These are phyloP conservation scores for Laothoe populi DNA, from an alignment of 2,888 invertebrate genomes.

Conservation along the genomic window DNA sequence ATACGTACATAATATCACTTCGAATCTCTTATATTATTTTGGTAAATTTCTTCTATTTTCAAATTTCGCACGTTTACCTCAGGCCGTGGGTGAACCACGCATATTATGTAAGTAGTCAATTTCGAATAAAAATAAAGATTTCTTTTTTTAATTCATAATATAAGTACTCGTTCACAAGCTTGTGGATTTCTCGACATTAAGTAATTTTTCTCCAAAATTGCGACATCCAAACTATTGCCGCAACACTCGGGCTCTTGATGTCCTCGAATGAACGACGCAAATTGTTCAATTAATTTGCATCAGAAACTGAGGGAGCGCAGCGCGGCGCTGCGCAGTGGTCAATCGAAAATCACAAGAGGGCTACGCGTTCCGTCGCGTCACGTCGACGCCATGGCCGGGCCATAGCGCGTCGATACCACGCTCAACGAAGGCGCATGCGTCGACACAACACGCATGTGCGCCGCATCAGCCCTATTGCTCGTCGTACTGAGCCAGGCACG, in stretches of 20 bases:
- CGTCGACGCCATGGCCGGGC: conserved; percentile 56
- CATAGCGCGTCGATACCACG: conserved; percentile 60
- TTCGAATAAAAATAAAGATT: no score
- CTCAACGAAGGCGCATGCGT: conserved; percentile 65
- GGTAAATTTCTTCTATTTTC: no score
- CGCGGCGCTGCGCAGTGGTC: conserved; percentile 6
- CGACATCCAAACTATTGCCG: conserved; percentile 9
- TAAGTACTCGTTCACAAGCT: background rate
- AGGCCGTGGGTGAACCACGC: no score
- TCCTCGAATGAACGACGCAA: conserved; percentile 46
- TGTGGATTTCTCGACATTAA: background rate
- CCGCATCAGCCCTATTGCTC: conserved; percentile 39
- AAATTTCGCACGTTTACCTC: no score
- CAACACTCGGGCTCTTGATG: conserved; percentile 46
- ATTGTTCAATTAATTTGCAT: conserved; percentile 56
- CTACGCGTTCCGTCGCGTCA: conserved; percentile 50
- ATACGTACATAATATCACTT: no score
- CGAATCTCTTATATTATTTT: no score
- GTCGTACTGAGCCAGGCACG: conserved; percentile 42
- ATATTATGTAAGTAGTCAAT: no score
- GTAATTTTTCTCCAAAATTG: background rate
- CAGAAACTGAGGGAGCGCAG: conserved; percentile 38
- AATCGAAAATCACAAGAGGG: no score
- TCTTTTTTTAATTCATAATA: no score
- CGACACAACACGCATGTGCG: conserved; percentile 65